A percentile compares a stretch with the other conserved stretches of the same genome.
phyloP scores from a whole-genome alignment of 2,797 vertebrate species.

The Morus bassanus region DNA sequence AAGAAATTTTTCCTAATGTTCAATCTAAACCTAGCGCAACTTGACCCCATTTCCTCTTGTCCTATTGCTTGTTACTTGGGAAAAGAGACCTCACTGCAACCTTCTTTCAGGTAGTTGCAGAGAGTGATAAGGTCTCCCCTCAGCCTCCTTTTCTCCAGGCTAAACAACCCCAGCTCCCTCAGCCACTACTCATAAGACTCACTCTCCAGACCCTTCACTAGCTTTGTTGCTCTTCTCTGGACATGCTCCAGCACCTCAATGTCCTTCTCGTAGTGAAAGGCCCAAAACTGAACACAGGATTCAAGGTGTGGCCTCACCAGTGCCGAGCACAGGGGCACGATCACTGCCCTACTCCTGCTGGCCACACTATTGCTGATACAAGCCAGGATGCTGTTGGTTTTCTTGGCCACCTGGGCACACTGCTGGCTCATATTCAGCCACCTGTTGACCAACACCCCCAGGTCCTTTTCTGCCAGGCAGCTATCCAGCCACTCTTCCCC shows the following conservation, averaged over 20 bases:
- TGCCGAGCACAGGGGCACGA: background rate
- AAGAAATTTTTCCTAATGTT: background rate
- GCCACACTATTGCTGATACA: background rate
- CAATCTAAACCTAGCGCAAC: background rate
- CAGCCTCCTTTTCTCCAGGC: background rate
- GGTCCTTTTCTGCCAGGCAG: fast-evolving
- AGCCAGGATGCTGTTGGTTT: background rate
- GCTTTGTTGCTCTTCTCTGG: background rate
- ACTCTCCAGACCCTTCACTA: background rate
- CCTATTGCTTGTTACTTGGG: background rate
- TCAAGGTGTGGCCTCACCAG: background rate
- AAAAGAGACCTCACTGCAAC: background rate
- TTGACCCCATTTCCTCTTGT: background rate
- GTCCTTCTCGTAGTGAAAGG: background rate
- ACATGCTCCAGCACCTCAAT: background rate
- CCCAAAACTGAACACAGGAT: background rate
- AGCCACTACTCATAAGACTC: background rate
- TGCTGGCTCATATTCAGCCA: too few species aligned
- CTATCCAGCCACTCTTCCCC: background rate
- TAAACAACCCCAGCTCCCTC: background rate
- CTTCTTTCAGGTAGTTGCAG: background rate
- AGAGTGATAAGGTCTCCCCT: background rate
- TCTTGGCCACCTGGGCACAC: background rate
- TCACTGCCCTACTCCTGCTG: background rate
- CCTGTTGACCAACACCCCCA: background rate